These are phyloP conservation scores for Sinohyriopsis cumingii DNA, from an alignment of 2,888 invertebrate genomes.

Conservation along the genomic window DNA sequence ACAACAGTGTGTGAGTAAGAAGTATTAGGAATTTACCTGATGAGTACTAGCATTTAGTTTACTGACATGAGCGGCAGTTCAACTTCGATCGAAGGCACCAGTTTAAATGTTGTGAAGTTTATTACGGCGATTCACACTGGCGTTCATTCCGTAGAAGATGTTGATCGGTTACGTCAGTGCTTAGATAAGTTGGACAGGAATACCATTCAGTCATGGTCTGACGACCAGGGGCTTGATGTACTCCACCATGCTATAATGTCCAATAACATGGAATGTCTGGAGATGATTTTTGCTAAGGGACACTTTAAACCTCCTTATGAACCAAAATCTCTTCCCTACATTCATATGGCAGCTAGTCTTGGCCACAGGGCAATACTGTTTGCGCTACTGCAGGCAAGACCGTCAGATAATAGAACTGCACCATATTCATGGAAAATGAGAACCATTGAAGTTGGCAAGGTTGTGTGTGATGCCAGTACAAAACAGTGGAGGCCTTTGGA, in stretches of 20 bases:
- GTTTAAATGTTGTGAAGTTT: too few species aligned
- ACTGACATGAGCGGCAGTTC: too few species aligned
- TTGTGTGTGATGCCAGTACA: constrained; percentile 3
- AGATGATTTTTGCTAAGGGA: constrained; percentile 52
- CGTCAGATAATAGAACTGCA: constrained; percentile 41
- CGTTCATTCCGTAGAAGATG: constrained; percentile 27
- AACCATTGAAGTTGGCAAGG: constrained; percentile 19
- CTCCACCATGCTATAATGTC: constrained; percentile 62
- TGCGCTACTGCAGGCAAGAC: constrained; percentile 55
- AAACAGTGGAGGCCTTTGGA: constrained; percentile 50
- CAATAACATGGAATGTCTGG: constrained; percentile 55
- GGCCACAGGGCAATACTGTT: constrained; percentile 52
- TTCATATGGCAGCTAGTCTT: constrained; percentile 60
- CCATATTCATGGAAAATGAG: constrained; percentile 23
- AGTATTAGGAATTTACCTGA: too few species aligned
- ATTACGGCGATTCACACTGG: too few species aligned
- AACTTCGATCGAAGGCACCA: too few species aligned
- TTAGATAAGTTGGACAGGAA: constrained; percentile 37
- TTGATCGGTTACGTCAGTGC: constrained; percentile 17
- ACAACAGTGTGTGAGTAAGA: too few species aligned
- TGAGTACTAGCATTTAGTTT: too few species aligned
- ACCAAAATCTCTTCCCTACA: constrained; percentile 48
- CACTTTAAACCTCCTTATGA: constrained; percentile 56
- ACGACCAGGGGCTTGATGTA: constrained; percentile 51
- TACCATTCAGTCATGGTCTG: constrained; percentile 37